These are phyloP conservation scores for Leptobrachium ailaonicum DNA, from an alignment of 2,113 vertebrate genomes.

Conservation along the genomic window DNA sequence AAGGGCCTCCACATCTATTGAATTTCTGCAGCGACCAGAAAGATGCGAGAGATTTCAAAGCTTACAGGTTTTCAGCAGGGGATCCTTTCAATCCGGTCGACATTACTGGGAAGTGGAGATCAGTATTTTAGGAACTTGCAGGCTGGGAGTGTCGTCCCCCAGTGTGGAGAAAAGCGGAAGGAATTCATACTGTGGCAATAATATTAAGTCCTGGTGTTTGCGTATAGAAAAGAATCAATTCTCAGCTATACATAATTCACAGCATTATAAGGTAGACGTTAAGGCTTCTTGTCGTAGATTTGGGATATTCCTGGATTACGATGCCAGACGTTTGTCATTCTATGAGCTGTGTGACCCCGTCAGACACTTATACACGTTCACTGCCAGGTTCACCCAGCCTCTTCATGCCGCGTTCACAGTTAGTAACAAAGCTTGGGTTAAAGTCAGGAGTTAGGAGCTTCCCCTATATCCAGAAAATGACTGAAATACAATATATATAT, in stretches of 20 bases:
- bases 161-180: not conserved
- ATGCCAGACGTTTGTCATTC: not conserved
- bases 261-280: not conserved
- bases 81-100: not conserved
- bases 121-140: not conserved
- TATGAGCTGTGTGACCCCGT: not conserved
- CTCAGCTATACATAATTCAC: not conserved
- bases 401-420: not conserved
- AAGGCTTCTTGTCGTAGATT: not conserved
- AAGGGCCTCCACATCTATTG: not conserved
- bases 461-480: not conserved
- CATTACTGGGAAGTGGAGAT: constrained; percentile 11
- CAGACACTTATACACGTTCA: not conserved
- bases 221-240: not conserved
- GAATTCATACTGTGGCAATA: not conserved
- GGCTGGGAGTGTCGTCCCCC: not conserved
- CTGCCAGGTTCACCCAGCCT: not conserved
- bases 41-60: not conserved
- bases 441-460: not conserved
- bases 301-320: not conserved
- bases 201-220: not conserved
- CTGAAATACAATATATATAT: no score
- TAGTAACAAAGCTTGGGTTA: not conserved
- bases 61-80: constrained; percentile 2
- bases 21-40: not conserved